These are phyloP conservation scores for Rhagoletis zephyria DNA, from an alignment of 1,140 invertebrate species.

Conservation along the genomic window DNA sequence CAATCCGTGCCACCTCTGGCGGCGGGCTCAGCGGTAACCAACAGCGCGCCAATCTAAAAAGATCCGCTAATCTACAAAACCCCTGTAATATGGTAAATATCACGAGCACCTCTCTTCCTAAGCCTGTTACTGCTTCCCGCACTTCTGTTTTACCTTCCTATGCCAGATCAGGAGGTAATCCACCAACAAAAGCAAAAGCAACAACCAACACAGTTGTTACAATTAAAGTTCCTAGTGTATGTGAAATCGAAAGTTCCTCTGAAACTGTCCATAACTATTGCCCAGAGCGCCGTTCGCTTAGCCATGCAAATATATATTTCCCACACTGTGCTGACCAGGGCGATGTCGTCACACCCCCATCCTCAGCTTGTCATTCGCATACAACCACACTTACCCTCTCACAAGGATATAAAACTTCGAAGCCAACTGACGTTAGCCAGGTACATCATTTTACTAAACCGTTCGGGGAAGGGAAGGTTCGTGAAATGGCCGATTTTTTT, in stretches of 20 bases:
- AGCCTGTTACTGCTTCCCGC: neutral
- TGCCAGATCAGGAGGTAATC: neutral
- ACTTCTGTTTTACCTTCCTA: neutral
- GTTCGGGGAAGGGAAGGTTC: conserved; percentile 72
- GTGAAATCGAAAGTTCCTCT: conserved; percentile 71
- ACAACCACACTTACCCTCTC: conserved; percentile 28
- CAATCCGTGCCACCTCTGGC: conserved; percentile 62
- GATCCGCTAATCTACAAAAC: conserved; percentile 60
- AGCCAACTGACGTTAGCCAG: neutral
- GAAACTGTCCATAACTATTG: conserved; percentile 69
- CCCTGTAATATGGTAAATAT: conserved; percentile 32
- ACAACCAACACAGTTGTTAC: conserved; percentile 55
- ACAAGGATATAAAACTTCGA: neutral
- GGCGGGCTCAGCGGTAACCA: conserved; percentile 38
- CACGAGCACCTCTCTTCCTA: conserved; percentile 45
- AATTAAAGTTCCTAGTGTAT: conserved; percentile 70
- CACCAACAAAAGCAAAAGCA: neutral
- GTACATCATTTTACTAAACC: conserved; percentile 52
- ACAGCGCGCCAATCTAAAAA: conserved; percentile 57
- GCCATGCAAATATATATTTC: conserved; percentile 66
- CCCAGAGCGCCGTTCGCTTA: conserved; percentile 62
- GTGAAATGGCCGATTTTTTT: conserved; percentile 77
- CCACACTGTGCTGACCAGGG: neutral
- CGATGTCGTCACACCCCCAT: neutral
- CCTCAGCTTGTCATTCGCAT: neutral